Evolutionary conservation across 2,797 vertebrate species (phyloP).

Genomic region (Syncerus caffer): DNA sequence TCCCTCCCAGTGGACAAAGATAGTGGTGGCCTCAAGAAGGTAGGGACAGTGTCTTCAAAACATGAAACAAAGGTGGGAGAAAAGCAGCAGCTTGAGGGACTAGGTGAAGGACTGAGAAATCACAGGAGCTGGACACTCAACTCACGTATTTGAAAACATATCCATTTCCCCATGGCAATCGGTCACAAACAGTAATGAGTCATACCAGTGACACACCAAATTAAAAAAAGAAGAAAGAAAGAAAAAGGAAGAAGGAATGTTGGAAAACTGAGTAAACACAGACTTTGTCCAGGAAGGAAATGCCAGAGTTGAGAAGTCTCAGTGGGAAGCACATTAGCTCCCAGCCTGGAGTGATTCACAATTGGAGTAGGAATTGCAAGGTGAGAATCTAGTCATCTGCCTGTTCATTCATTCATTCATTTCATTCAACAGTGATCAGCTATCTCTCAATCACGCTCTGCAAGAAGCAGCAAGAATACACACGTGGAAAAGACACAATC

Average conservation of each 20-base stretch:
- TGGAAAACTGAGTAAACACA: conserved; percentile 15
- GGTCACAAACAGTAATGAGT: not conserved
- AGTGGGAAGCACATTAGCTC: not conserved
- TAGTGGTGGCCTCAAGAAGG: not conserved
- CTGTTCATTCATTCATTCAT: not conserved
- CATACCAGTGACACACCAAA: not conserved
- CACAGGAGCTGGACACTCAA: not conserved
- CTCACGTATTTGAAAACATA: not conserved
- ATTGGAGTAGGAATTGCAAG: not conserved
- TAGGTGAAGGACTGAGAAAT: conserved; percentile 26
- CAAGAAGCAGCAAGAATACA: not conserved
- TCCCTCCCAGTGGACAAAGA: not conserved
- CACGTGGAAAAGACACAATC: not conserved
- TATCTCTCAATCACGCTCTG: not conserved
- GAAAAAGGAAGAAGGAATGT: not conserved
- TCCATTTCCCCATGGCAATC: not conserved
- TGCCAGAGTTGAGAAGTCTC: not conserved
- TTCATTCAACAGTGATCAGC: not conserved
- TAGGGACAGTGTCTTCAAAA: not conserved
- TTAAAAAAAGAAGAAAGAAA: not conserved
- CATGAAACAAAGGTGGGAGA: not conserved
- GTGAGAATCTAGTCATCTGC: not conserved
- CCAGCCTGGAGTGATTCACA: not conserved
- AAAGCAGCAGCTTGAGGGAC: not conserved
- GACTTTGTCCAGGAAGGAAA: conserved; percentile 44